Evolutionary conservation across 2,888 invertebrate genomes (phyloP).

Genomic region (Agrotis exclamationis): DNA sequence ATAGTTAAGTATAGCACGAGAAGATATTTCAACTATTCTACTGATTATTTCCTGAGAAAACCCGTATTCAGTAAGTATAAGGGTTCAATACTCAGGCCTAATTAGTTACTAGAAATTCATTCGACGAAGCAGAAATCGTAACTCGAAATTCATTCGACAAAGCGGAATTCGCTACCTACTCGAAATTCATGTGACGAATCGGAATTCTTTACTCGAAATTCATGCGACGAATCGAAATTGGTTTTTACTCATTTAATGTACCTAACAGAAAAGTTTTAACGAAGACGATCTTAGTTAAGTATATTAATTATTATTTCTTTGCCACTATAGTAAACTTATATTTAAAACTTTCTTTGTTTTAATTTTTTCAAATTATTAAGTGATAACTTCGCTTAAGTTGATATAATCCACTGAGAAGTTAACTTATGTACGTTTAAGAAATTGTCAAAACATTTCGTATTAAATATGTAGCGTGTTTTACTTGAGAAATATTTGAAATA

Average conservation of each 20-base stretch:
- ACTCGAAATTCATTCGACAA: conserved; percentile 3
- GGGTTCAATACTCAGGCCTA: conserved; percentile 15
- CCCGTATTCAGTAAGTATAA: too few species aligned
- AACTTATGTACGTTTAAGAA: not conserved
- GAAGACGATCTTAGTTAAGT: conserved; percentile 13
- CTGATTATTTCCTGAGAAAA: conserved; percentile 5
- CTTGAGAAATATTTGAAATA: conserved; percentile 56
- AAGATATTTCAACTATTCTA: conserved; percentile 65
- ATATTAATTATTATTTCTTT: conserved; percentile 12
- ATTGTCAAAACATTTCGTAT: not conserved
- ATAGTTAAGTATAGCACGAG: conserved; percentile 63
- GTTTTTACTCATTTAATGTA: not conserved
- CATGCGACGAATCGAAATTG: not conserved
- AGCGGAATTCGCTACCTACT: not conserved
- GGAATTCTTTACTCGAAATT: not conserved
- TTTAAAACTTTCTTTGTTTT: conserved; percentile 15
- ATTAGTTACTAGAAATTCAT: conserved; percentile 15
- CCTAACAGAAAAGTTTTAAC: conserved; percentile 8
- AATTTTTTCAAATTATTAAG: conserved; percentile 4
- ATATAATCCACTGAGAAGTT: conserved; percentile 9
- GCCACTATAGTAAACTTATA: conserved; percentile 40
- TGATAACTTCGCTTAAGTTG: conserved; percentile 30
- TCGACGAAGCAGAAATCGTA: conserved; percentile 1
- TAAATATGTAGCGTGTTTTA: not conserved
- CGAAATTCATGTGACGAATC: conserved; percentile 12